A percentile compares a stretch with the other conserved stretches of the same genome.
phyloP scores from a whole-genome alignment of 2,113 vertebrate species.

The Daphoenositta chrysoptera region DNA sequence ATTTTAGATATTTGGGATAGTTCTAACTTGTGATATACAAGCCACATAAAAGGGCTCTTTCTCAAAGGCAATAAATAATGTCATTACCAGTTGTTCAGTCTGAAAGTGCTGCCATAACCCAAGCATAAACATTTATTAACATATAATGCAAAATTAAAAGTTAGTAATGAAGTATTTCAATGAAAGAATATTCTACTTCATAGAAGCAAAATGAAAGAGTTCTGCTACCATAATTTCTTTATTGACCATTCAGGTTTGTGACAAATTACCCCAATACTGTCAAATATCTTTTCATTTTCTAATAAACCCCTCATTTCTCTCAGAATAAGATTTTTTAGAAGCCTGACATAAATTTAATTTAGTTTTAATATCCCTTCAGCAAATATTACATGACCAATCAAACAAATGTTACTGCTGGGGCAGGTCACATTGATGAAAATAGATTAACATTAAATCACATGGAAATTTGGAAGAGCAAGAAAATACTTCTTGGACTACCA shows the following conservation, averaged over 20 bases:
- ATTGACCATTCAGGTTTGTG: not conserved
- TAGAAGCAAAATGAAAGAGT: not conserved
- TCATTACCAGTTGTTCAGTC: not conserved
- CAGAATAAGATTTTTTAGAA: not conserved
- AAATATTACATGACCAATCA: not conserved
- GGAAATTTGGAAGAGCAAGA: constrained; percentile 22
- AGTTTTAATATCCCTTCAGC: not conserved
- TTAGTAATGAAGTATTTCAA: not conserved
- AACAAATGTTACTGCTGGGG: not conserved
- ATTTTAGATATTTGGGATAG: not conserved
- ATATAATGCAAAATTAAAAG: not conserved
- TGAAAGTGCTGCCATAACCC: not conserved
- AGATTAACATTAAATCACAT: constrained; percentile 9
- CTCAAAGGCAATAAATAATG: not conserved
- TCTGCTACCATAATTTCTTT: not conserved
- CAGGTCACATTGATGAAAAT: not conserved
- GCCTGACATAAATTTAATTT: not conserved
- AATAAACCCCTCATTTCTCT: not conserved
- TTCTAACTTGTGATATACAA: not conserved
- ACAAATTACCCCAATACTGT: not conserved
- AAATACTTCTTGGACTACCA: constrained; percentile 18
- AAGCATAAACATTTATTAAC: not conserved
- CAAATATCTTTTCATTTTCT: not conserved
- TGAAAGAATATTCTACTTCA: not conserved
- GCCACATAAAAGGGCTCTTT: not conserved